phyloP scores from a whole-genome alignment of 2,113 vertebrate species.

The Ibidorhyncha struthersii region DNA sequence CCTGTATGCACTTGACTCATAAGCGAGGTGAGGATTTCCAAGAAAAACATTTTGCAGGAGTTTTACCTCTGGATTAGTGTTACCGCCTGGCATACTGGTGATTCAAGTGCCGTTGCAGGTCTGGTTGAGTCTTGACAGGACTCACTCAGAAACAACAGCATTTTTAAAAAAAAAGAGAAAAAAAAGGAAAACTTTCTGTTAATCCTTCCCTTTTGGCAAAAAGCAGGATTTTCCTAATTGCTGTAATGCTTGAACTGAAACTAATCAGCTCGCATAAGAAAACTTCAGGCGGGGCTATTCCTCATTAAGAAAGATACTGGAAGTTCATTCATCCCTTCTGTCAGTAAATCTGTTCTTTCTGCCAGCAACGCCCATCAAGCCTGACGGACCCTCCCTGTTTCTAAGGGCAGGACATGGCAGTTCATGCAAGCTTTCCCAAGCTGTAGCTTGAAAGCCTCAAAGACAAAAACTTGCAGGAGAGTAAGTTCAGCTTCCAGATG shows the following conservation, averaged over 20 bases:
- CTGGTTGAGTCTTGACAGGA: neutral
- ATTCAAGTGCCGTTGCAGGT: neutral
- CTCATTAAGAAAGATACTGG: slow-evolving; percentile 1
- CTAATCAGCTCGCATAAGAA: neutral
- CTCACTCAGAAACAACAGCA: neutral
- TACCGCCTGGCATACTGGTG: neutral
- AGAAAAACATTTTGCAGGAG: slow-evolving; percentile 6
- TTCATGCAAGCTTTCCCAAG: slow-evolving; percentile 20
- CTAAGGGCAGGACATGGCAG: neutral
- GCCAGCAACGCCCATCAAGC: neutral
- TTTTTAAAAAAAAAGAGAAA: neutral
- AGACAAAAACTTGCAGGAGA: neutral
- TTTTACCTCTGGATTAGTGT: neutral
- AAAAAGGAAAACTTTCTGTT: neutral
- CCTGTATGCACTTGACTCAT: neutral
- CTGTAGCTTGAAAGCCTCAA: neutral
- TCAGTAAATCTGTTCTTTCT: slow-evolving; percentile 9
- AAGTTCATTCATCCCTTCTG: slow-evolving; percentile 39
- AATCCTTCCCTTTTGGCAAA: neutral
- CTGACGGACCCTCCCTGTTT: neutral
- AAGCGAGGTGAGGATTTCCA: neutral
- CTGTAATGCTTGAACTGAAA: slow-evolving; percentile 1
- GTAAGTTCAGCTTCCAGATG: slow-evolving; percentile 1
- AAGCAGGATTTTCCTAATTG: slow-evolving; percentile 1
- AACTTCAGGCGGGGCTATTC: neutral